Evolutionary conservation across 2,797 vertebrate genomes (phyloP).

Genomic region (Pangasius sanitwongsei): DNA sequence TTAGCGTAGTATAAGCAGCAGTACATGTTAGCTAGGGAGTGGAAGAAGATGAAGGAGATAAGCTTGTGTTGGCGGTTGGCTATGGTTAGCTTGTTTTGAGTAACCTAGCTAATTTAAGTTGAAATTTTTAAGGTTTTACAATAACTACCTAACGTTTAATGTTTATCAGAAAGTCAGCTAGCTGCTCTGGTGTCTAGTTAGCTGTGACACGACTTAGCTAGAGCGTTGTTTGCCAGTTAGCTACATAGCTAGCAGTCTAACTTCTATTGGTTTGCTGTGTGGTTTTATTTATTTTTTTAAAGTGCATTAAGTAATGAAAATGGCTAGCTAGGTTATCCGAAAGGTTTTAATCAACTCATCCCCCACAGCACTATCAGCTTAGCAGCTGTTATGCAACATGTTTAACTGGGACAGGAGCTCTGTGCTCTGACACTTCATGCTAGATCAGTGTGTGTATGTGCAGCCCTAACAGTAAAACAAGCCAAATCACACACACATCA

Average conservation of each 20-base stretch:
- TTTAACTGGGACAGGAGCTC: constrained; percentile 50
- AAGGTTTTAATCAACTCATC: constrained; percentile 12
- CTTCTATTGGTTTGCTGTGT: not conserved
- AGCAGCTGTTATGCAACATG: constrained; percentile 52
- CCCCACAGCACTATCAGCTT: constrained; percentile 32
- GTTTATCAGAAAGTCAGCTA: not conserved
- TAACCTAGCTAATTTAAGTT: not conserved
- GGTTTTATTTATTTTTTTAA: not conserved
- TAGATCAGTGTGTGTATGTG: not conserved
- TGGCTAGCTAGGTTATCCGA: constrained; percentile 1
- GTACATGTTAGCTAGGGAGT: not conserved
- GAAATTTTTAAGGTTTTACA: not conserved
- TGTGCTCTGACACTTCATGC: constrained; percentile 4
- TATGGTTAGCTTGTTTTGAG: not conserved
- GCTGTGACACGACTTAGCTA: not conserved
- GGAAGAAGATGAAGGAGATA: not conserved
- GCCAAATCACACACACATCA: not conserved
- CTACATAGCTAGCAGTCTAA: not conserved
- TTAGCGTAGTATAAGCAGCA: not conserved
- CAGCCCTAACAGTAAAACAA: not conserved
- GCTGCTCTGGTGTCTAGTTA: not conserved
- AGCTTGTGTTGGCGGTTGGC: not conserved
- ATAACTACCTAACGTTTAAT: not conserved
- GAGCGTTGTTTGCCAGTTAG: not conserved
- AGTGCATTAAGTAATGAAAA: not conserved